phyloP scores from a whole-genome alignment of 2,888 invertebrate genomes.

The Euphydryas editha region DNA sequence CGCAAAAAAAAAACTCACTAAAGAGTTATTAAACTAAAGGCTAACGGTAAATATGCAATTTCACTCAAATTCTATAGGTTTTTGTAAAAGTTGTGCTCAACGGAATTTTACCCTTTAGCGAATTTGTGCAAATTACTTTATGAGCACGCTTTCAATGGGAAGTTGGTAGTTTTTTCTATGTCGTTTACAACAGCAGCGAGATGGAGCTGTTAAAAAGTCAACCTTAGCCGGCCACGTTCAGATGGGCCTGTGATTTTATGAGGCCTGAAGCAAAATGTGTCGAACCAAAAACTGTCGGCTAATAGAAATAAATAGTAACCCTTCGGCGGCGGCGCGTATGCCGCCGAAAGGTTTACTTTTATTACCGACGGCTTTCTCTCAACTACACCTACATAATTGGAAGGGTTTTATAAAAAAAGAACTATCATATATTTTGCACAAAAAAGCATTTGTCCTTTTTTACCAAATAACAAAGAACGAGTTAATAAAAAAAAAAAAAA shows the following conservation, averaged over 20 bases:
- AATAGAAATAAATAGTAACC: slow-evolving; percentile 79
- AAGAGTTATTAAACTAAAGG: slow-evolving; percentile 65
- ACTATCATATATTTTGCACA: slow-evolving; percentile 56
- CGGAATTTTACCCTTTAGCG: slow-evolving; percentile 77
- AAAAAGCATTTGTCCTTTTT: slow-evolving; percentile 46
- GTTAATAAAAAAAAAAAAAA: slow-evolving; percentile 19
- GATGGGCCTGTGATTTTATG: slow-evolving; percentile 62
- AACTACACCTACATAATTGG: slow-evolving; percentile 77
- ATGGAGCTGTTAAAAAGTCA: slow-evolving; percentile 53
- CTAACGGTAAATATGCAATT: slow-evolving; percentile 56
- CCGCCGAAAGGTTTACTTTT: slow-evolving; percentile 81
- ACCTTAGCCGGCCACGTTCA: slow-evolving; percentile 54
- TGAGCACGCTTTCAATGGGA: slow-evolving; percentile 66
- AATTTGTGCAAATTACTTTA: slow-evolving; percentile 83
- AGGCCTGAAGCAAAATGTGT: slow-evolving; percentile 56
- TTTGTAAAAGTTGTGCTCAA: slow-evolving; percentile 64
- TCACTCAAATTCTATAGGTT: slow-evolving; percentile 61
- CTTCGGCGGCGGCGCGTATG: slow-evolving; percentile 74
- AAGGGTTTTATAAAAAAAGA: slow-evolving; percentile 62
- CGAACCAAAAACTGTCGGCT: slow-evolving; percentile 65
- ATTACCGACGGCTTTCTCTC: slow-evolving; percentile 74
- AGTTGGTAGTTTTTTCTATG: slow-evolving; percentile 59
- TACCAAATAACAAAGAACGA: background rate
- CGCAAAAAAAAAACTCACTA: slow-evolving; percentile 48
- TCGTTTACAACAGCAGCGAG: slow-evolving; percentile 68